Evolutionary conservation across 2,797 vertebrate species (phyloP), one percentile per base, ranked within the genome.

Genomic region (Bovichtus variegatus): DNA sequence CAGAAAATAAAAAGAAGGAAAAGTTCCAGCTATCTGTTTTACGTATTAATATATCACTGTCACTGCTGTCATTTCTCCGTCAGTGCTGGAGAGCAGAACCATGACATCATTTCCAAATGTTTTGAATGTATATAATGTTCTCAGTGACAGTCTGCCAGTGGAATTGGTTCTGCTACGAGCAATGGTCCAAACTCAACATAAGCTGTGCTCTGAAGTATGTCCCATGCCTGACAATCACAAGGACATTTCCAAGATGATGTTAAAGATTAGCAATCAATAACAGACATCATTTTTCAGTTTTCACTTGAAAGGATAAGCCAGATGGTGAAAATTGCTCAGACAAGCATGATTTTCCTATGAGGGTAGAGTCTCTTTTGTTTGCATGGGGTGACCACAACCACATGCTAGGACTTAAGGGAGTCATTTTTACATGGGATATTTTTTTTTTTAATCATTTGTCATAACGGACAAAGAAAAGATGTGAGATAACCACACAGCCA

Each of bases 221-320:
- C 74, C 62, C 78, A 19, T 11, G 61, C 64, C 53, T 77, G 83
- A 62, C 81, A 82, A 76, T 75, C 70, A 61, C 10, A 3, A 76
- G 66, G 62, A 72, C 74, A 60, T 86, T 84, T 78, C 84, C 73
- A 58, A 76, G 76, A 89, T 71, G 60, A 87, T 74, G 69, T 75
- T 85, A 76, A 65, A 82, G 81, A 90, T 92, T 82, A 87, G 68
- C 76, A 86, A 90, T 90, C 86, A 91, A 87, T 91, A 85, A 83
- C 83, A 84, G 82, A 83, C 85, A 54, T 44, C 21, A 61, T 84
- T 83, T 82, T 87, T 91, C 66, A 80, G 65, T 58, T 85, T 54
- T 7, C 49, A 84, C 86, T 89, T 87, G 82, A 90, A 90, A 90
- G 82, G 65, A 84, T 31, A 69, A 78, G 47, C 81, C 87, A 84